Percentiles rank a stretch among this genome's conserved stretches.
Evolutionary conservation across 1,140 invertebrate genomes (phyloP).

Genomic region (Caenorhabditis inopinata): DNA sequence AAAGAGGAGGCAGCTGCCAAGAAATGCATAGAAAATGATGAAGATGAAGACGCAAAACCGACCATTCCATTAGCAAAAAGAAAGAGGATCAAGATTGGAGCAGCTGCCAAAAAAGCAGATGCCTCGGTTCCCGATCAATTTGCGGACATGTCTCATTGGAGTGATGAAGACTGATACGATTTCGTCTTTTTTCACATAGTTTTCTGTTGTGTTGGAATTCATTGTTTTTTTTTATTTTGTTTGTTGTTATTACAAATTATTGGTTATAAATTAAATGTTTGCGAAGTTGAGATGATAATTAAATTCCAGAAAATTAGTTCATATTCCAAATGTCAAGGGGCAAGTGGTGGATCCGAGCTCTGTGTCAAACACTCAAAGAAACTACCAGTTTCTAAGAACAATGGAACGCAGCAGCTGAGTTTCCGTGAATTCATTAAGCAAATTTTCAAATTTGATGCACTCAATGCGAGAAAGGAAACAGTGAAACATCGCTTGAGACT

Average conservation of each 20-base stretch:
- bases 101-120: conserved; percentile 30
- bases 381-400: too few relatives aligned
- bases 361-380: too few relatives aligned
- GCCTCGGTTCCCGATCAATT: conserved; percentile 23
- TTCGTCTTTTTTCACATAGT: neutral
- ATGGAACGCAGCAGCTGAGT: too few relatives aligned
- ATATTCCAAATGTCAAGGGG: neutral
- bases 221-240: neutral
- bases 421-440: too few relatives aligned
- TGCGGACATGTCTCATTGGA: conserved; percentile 32
- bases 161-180: neutral
- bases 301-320: neutral
- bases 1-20: neutral
- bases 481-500: too few relatives aligned
- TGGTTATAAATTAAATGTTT: too few relatives aligned
- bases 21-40: neutral
- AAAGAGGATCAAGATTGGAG: conserved; percentile 25
- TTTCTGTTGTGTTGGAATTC: neutral
- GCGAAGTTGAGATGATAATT: neutral
- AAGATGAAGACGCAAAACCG: neutral
- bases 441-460: too few relatives aligned
- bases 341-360: neutral
- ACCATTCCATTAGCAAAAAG: neutral
- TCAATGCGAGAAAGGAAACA: too few relatives aligned
- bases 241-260: neutral